Evolutionary conservation across 1,140 invertebrate species (phyloP), one percentile per base, ranked within the genome.

Genomic region (Bilobella aurantiaca): DNA sequence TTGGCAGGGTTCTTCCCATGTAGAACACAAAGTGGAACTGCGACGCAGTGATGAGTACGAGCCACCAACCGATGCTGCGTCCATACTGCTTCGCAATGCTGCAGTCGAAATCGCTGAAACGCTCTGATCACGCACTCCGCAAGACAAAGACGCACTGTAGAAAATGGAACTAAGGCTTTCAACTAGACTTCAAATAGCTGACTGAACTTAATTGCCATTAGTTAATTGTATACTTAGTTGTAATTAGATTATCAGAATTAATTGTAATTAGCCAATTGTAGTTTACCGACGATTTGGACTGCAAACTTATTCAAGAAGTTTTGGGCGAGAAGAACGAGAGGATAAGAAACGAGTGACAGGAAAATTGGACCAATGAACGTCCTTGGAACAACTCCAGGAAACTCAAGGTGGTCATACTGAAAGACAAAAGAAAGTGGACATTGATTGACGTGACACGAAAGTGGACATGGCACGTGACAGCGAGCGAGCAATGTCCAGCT

Each of bases 1-100:
- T 99, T 68, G 97, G 96, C 69, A 99, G 82, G 25, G 95, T 86
- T 62, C 97, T 82, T 67, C 90, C 93, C 74, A 93, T 82, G 77
- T 99, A 99, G 76, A 94, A 99, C 82, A 98, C 87, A 74, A 98
- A 96, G 80, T 99, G 96, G 79, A 96, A 99, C 75, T 99, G 96
- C 14, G 91, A 87, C 27, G 88, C 82, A 29, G 89, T 93, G 49
- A 98, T 84, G 2, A 87, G 74, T 34, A 91, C 82, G 70, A 93
- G 87, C 90, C 93, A 96, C 69, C 83, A 83, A 21, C 86, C 81
- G 76, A 91, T 86, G 65, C 83, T 81, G 32, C 76, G 75, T 23
- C 94, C 93, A 81, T 93, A 96, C 56, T 86, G 79, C 72, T 84
- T 83, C 74, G 84, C 79, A 42, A 94, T 78, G 31, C 85, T 82